Evolutionary conservation across 1,140 invertebrate species (phyloP).

Genomic region (Varroa destructor): DNA sequence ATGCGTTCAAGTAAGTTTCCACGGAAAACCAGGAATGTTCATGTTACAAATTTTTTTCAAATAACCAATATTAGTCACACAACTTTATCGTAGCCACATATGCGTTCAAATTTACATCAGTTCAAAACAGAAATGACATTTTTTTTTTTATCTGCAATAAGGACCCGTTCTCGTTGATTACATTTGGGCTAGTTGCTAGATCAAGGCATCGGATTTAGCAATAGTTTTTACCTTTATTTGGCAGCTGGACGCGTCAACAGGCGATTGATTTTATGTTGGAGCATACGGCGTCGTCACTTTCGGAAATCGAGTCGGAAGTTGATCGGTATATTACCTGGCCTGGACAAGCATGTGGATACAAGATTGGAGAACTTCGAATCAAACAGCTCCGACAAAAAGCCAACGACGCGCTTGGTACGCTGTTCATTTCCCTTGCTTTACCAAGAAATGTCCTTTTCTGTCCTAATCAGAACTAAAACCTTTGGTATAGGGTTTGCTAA

Average conservation of each 20-base stretch:
- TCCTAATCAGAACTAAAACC: too few species aligned
- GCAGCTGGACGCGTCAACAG: slow-evolving; percentile 41
- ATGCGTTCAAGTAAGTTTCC: slow-evolving; percentile 39
- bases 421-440: background rate
- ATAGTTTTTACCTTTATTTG: slow-evolving; percentile 3
- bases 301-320: slow-evolving; percentile 39
- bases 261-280: slow-evolving; percentile 41
- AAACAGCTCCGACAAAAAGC: slow-evolving; percentile 40
- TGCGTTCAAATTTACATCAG: too few species aligned
- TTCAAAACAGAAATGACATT: too few species aligned
- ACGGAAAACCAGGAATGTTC: background rate
- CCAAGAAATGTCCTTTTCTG: too few species aligned
- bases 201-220: background rate
- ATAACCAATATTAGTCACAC: background rate
- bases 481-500: too few species aligned
- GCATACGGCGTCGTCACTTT: slow-evolving; percentile 37
- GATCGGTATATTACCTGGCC: slow-evolving; percentile 45
- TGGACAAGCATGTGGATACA: slow-evolving; percentile 43
- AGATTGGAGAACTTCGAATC: slow-evolving; percentile 45
- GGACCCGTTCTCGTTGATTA: too few species aligned
- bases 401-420: slow-evolving; percentile 38
- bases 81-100: too few species aligned
- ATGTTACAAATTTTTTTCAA: too few species aligned
- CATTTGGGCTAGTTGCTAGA: too few species aligned
- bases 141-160: too few species aligned